A percentile compares a stretch with the other conserved stretches of the same genome.
Evolutionary conservation across 1,140 invertebrate genomes (phyloP).

Genomic region (Bombus waltoni): DNA sequence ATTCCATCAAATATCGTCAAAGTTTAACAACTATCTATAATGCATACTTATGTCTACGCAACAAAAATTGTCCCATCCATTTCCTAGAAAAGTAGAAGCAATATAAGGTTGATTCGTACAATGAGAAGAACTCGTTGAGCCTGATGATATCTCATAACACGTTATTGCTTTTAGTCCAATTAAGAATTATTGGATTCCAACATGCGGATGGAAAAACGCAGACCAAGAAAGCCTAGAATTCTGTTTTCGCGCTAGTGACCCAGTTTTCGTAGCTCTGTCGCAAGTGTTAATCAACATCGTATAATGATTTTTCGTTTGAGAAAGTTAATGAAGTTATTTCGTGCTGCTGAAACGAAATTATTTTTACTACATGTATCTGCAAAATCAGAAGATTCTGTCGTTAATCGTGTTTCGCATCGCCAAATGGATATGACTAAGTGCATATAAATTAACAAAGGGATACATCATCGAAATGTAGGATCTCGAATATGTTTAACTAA

Average conservation of each 20-base stretch:
- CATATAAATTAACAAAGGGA: background rate
- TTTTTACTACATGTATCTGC: background rate
- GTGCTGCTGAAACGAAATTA: background rate
- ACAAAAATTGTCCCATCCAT: background rate
- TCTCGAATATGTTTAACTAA: background rate
- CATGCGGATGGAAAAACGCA: conserved; percentile 11
- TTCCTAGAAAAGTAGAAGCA: background rate
- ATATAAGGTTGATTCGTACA: conserved; percentile 1
- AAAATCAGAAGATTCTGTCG: background rate
- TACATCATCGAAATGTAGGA: background rate
- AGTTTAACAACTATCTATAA: background rate
- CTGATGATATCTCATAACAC: background rate
- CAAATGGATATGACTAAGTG: background rate
- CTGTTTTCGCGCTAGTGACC: background rate
- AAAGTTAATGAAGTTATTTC: conserved; percentile 8
- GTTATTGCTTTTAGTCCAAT: conserved; percentile 52
- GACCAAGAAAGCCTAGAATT: background rate
- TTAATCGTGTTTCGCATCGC: background rate
- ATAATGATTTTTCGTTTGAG: conserved; percentile 6
- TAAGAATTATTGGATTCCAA: conserved; percentile 54
- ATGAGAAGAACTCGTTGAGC: conserved; percentile 8
- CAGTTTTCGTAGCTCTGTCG: background rate
- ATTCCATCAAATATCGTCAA: too few species aligned
- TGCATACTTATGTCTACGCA: background rate
- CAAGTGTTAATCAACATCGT: conserved; percentile 30